Evolutionary conservation across 1,140 invertebrate species (phyloP).

Genomic region (Hyles vespertilio): DNA sequence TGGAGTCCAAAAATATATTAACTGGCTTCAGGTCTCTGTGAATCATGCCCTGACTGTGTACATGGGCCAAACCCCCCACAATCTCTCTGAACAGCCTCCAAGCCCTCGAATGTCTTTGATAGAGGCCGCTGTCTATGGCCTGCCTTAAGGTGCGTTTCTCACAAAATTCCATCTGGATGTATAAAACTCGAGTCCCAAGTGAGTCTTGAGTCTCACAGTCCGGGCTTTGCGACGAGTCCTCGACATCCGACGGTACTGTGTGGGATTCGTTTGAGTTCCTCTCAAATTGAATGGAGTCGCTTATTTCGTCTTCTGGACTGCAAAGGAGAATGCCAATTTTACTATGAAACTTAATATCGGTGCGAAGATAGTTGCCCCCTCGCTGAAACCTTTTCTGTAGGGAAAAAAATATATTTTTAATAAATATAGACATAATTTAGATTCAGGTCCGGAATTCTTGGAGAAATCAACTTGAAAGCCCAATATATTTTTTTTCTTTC

Average conservation of each 20-base stretch:
- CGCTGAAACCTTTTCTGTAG: too few species aligned
- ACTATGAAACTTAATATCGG: too few species aligned
- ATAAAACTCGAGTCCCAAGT: constrained; percentile 82
- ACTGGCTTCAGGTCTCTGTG: constrained; percentile 96
- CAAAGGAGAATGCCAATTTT: constrained; percentile 7
- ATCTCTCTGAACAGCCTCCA: constrained; percentile 89
- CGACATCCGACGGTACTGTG: constrained; percentile 36
- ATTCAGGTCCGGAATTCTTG: too few species aligned
- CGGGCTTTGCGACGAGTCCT: constrained; percentile 14
- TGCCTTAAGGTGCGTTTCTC: constrained; percentile 90
- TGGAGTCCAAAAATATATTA: constrained; percentile 97
- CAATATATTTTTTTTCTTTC: too few species aligned
- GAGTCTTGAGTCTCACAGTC: constrained; percentile 10
- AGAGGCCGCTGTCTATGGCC: constrained; percentile 91
- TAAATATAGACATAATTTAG: too few species aligned
- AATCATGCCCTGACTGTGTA: constrained; percentile 97
- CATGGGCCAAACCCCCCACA: constrained; percentile 85
- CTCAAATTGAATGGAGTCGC: constrained; percentile 75
- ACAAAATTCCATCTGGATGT: constrained; percentile 96
- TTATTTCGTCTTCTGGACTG: constrained; percentile 54
- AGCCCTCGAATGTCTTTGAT: constrained; percentile 85
- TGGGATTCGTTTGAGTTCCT: constrained; percentile 42
- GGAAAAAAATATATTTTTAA: too few species aligned
- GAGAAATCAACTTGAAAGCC: too few species aligned
- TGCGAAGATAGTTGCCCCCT: too few species aligned